These are phyloP conservation scores for Mus caroli DNA, from an alignment of 2,797 vertebrate species.

Conservation along the genomic window DNA sequence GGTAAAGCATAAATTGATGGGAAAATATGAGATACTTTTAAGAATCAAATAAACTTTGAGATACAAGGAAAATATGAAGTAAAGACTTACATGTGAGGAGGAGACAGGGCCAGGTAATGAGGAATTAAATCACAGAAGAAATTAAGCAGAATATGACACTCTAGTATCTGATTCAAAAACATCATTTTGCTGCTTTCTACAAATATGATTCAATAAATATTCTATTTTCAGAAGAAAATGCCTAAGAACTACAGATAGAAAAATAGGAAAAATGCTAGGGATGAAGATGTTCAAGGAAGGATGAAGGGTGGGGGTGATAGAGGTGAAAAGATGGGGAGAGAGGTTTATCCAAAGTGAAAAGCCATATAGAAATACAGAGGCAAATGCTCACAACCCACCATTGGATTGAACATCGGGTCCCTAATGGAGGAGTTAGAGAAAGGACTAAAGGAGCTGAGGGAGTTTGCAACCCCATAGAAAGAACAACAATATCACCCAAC, in stretches of 20 bases:
- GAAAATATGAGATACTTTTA: neutral
- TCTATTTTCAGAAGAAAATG: neutral
- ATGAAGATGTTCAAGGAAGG: neutral
- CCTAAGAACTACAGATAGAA: neutral
- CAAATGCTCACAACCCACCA: too few species aligned
- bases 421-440: too few species aligned
- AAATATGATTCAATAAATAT: neutral
- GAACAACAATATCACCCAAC: too few species aligned
- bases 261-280: neutral
- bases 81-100: neutral
- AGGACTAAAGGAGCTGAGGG: too few species aligned
- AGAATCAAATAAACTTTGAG: neutral
- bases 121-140: neutral
- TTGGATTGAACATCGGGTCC: too few species aligned
- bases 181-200: neutral
- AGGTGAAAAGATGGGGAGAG: neutral
- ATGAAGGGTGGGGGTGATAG: neutral
- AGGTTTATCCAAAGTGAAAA: neutral
- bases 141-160: neutral
- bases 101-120: neutral
- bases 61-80: neutral
- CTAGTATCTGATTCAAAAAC: neutral
- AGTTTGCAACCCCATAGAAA: too few species aligned
- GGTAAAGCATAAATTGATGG: neutral
- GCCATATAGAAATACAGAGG: too few species aligned